Conservation (phyloP, 2,113 vertebrate species). For the Ondatra zibethicus region DNA sequence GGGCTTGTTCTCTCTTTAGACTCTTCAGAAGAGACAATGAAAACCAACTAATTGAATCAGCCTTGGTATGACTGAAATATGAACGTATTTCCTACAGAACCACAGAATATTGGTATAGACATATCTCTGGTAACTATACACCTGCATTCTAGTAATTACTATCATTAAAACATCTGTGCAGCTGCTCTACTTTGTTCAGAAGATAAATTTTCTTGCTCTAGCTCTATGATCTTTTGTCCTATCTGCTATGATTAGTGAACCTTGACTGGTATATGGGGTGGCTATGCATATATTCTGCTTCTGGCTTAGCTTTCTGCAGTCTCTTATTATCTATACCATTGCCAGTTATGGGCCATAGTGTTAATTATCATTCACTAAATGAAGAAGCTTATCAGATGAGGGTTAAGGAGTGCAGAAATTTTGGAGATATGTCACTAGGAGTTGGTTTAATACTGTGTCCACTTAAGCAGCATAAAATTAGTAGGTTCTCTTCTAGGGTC, state of each 20-base stretch:
- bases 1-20: background rate
- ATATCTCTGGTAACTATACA: background rate
- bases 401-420: background rate
- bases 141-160: background rate
- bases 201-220: background rate
- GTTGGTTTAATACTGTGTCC: background rate
- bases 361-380: background rate
- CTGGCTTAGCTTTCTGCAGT: background rate
- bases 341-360: background rate
- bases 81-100: background rate
- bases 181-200: no score
- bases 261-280: background rate
- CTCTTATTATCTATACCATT: background rate
- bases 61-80: background rate
- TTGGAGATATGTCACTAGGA: background rate
- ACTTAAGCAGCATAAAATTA: background rate
- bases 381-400: background rate
- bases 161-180: background rate
- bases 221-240: background rate
- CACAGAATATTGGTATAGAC: no score
- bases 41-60: background rate
- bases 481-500: background rate
- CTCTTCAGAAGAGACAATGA: background rate
- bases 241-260: background rate
- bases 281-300: background rate